phyloP scores from a whole-genome alignment of 1,140 invertebrate species.

The Oreohelix idahoensis region DNA sequence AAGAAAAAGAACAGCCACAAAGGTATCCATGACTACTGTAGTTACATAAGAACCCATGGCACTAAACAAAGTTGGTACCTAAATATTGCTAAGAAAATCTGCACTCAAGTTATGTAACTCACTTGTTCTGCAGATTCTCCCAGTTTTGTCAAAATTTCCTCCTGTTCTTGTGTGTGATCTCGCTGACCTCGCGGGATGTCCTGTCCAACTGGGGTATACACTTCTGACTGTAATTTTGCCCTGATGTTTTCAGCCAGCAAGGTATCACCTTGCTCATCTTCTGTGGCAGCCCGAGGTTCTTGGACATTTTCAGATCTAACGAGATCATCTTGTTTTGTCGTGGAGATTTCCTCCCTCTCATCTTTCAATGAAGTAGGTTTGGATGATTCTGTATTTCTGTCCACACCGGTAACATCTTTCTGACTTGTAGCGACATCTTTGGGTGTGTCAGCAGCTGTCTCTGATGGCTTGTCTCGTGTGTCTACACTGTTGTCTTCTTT shows the following conservation, averaged over 20 bases:
- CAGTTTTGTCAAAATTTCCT: conserved; percentile 5
- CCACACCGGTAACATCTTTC: neutral
- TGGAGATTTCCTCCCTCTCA: neutral
- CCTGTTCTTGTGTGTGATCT: conserved; percentile 1
- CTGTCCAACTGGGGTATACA: neutral
- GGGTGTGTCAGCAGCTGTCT: neutral
- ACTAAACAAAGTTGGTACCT: no score
- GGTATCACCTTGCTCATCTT: neutral
- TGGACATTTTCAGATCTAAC: no score
- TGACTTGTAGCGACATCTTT: neutral
- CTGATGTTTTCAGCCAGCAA: neutral
- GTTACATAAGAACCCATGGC: no score
- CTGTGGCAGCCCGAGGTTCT: no score
- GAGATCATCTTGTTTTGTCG: neutral
- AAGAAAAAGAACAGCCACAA: no score
- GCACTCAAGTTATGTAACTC: no score
- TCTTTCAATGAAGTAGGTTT: neutral
- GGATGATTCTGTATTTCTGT: neutral
- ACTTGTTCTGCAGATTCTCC: conserved; percentile 6
- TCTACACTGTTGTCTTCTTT: neutral
- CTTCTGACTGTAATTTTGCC: neutral
- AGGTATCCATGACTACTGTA: no score
- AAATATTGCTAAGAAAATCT: no score
- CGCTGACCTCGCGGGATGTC: neutral
- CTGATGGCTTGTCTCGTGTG: neutral